Conservation (phyloP, 2,797 vertebrate genomes). For the Hipposideros larvatus region DNA sequence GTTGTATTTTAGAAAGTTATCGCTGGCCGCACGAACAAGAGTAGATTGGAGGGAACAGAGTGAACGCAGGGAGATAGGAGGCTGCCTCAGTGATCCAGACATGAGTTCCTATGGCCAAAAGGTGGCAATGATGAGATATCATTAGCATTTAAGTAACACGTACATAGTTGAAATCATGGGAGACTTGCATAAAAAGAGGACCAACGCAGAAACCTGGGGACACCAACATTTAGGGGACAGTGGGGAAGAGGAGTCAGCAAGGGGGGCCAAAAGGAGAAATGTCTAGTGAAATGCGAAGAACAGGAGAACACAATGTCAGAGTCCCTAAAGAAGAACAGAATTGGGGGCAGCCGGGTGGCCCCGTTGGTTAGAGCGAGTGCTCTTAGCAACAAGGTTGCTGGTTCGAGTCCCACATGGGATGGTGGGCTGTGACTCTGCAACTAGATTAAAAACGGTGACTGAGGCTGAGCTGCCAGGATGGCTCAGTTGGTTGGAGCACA, state of each 20-base stretch:
- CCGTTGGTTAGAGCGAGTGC: too few species aligned
- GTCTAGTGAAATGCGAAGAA: neutral
- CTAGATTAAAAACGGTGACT: too few species aligned
- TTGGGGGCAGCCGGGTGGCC: neutral
- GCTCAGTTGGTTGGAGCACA: too few species aligned
- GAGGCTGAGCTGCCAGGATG: too few species aligned
- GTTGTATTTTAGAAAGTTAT: neutral
- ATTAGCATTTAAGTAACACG: neutral
- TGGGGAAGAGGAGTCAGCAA: neutral
- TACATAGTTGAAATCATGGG: neutral
- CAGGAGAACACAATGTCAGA: neutral
- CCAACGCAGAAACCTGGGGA: neutral
- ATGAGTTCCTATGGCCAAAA: neutral
- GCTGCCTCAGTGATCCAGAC: neutral
- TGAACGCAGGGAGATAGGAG: neutral
- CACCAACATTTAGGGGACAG: neutral
- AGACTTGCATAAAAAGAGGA: neutral
- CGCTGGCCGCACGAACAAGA: neutral
- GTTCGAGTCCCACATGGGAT: too few species aligned
- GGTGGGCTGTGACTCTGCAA: too few species aligned
- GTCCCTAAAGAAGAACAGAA: neutral
- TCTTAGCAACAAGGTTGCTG: too few species aligned
- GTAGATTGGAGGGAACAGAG: neutral
- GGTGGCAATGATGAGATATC: too few species aligned
- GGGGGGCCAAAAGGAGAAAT: neutral